Conservation (phyloP, 2,113 vertebrate genomes). For the Onychostruthus taczanowskii region DNA sequence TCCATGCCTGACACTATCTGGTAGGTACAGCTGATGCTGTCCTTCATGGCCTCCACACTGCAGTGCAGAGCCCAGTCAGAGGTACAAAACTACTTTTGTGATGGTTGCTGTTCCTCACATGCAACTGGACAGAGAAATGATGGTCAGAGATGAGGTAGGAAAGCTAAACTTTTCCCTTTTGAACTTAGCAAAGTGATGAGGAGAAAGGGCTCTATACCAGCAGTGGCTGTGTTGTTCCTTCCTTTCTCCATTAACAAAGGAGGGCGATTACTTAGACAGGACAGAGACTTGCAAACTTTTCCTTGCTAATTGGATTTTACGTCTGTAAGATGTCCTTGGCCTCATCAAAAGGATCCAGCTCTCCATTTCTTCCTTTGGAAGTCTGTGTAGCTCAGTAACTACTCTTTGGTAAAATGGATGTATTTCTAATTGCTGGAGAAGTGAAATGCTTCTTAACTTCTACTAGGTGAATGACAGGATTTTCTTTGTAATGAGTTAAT, state of each 20-base stretch:
- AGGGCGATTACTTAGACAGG: not conserved
- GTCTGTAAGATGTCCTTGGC: not conserved
- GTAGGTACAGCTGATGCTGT: not conserved
- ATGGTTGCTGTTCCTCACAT: not conserved
- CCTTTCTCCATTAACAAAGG: not conserved
- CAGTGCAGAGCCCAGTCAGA: not conserved
- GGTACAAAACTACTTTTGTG: not conserved
- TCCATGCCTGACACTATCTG: not conserved
- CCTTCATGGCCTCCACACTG: not conserved
- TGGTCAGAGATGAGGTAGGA: not conserved
- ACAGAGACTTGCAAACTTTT: not conserved
- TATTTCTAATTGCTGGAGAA: not conserved
- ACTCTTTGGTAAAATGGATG: not conserved
- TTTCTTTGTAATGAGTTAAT: not conserved
- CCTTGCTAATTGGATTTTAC: not conserved
- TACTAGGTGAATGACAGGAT: not conserved
- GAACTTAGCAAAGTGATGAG: rapidly evolving
- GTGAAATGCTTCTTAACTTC: not conserved
- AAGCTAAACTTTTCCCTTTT: not conserved
- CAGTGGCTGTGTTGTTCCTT: not conserved
- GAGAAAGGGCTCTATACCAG: not conserved
- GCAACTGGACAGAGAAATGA: not conserved
- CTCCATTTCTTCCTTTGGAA: not conserved
- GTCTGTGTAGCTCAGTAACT: not conserved
- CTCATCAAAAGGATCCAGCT: not conserved